Evolutionary conservation across 2,888 invertebrate genomes (phyloP), one percentile per base, ranked within the genome.

Genomic region (Cephus runcator): DNA sequence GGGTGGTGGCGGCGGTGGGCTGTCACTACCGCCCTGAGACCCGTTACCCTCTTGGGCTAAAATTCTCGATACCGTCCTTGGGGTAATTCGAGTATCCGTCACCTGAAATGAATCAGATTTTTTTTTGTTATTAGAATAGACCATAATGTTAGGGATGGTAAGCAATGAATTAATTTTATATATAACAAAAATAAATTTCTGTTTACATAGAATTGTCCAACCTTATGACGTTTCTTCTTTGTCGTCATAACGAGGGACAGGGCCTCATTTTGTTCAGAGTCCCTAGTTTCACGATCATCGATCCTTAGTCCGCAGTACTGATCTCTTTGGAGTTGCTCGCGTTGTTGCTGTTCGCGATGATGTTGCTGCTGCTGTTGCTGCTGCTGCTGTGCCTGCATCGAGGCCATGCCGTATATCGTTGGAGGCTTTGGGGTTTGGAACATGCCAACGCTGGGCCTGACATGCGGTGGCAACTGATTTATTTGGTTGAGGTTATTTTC

Each of bases 141-240:
- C 1, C 23, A 33, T 11, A 35, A 56, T 30, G 1, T 74, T 74
- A 74, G 34, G 15, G 74, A 35, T 34, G 77, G 75, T 77, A 69
- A 69, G 75, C 35, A 73, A 69, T 30, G 30, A 71, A 36, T 71
- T 33, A 30, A 34, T 34, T 11, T 33, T 34, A 35, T 73, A 11
- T n/a, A 73, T 34, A 31, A n/a, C 40, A 15, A 23, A 36, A 73
- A 40, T 73, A 40, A 75, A 69, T 69, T 35, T 4, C 34, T 56
- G 56, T 56, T 56, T 56, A 56, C 56, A 56, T 56, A 56, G 56
- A 56, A 23, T 56, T 56, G 56, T 56, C 56, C 56, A 56, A 92
- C 97, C 96, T 99, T 99, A 90, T 98, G 98, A 78, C 99, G 94
- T 93, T 98, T 98, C 94, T 98, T 98, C 93, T 98, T 98, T 3